Percentiles rank a stretch among this genome's conserved stretches.
phyloP scores from a whole-genome alignment of 2,113 vertebrate species.

The Odontophorus gujanensis region DNA sequence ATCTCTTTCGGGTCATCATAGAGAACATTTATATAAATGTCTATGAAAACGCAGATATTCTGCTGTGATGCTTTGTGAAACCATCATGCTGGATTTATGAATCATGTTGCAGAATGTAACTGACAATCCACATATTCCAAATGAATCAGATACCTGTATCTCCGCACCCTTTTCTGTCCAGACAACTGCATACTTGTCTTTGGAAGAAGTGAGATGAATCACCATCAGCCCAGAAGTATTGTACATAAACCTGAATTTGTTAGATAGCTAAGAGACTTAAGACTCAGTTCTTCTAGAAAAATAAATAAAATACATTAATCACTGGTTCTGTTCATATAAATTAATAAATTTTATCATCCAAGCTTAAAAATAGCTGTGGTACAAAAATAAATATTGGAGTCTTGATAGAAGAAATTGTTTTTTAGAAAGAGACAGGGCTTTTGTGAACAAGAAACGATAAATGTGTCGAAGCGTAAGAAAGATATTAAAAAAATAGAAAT shows the following conservation, averaged over 20 bases:
- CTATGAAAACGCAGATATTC: background rate
- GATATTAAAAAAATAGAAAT: slow-evolving; percentile 23
- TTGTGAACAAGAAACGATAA: background rate
- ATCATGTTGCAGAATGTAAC: background rate
- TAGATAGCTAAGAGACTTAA: background rate
- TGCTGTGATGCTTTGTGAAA: background rate
- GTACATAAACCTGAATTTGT: background rate
- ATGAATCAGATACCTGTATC: background rate
- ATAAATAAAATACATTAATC: background rate
- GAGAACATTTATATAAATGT: background rate
- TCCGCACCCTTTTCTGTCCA: background rate
- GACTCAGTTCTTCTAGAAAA: background rate
- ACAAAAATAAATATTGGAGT: background rate
- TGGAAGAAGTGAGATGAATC: background rate
- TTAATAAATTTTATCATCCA: background rate
- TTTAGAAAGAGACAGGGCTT: slow-evolving; percentile 2
- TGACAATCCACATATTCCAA: background rate
- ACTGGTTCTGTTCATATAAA: background rate
- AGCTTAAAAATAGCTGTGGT: background rate
- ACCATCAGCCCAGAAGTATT: background rate
- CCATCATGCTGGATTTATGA: background rate
- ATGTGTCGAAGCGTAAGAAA: slow-evolving; percentile 6
- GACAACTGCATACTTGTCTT: accelerated
- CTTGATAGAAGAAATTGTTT: slow-evolving; percentile 9
- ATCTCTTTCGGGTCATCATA: background rate